phyloP scores from a whole-genome alignment of 2,797 vertebrate species.

The Phoxinus dragarum region DNA sequence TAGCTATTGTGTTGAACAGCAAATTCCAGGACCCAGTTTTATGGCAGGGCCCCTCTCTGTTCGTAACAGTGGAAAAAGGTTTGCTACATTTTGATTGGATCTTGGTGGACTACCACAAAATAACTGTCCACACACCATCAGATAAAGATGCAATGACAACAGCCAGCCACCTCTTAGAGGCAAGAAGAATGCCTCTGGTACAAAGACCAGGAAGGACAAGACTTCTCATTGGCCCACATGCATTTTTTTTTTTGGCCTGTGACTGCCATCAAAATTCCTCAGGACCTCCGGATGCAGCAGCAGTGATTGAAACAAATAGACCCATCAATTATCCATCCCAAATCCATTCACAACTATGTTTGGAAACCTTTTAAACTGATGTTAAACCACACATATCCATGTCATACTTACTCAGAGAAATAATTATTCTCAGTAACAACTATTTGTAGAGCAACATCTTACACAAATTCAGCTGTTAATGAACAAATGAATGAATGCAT shows the following conservation, averaged over 20 bases:
- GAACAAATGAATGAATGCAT: too few species aligned
- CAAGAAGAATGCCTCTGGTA: background rate
- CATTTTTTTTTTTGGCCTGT: background rate
- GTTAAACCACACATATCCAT: too few species aligned
- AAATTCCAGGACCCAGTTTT: background rate
- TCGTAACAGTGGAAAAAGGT: too few species aligned
- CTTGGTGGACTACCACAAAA: background rate
- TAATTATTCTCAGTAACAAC: too few species aligned
- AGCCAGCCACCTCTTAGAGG: background rate
- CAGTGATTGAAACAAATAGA: background rate
- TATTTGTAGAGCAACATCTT: too few species aligned
- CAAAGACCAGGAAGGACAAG: background rate
- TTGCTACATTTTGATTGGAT: background rate
- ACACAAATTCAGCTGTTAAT: too few species aligned
- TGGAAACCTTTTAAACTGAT: background rate
- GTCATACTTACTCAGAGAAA: too few species aligned
- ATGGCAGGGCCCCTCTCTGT: background rate
- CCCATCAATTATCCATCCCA: background rate
- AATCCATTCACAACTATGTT: background rate
- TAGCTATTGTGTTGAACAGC: background rate
- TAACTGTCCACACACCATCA: background rate
- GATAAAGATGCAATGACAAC: background rate
- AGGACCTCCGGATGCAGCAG: background rate
- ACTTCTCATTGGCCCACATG: background rate
- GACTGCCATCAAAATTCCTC: background rate